Evolutionary conservation across 2,797 vertebrate species (phyloP), one percentile per base, ranked within the genome.

Genomic region (Rousettus madagascariensis): DNA sequence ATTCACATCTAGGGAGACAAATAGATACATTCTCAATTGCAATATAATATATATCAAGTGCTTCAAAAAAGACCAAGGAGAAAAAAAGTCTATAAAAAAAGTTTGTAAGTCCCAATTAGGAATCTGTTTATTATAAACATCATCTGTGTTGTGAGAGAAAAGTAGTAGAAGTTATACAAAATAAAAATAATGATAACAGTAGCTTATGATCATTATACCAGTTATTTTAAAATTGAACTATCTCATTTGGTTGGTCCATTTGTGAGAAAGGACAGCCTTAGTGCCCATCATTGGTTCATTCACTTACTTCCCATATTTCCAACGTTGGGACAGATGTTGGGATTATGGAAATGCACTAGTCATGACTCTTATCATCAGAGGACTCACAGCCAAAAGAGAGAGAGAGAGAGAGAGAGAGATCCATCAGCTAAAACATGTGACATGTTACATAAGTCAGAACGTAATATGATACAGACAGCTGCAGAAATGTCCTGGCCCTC

Each of bases 401-500:
- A n/a, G 6, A 82, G 53, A 26, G 24, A 26, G 28, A n/a, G 36
- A 51, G 20, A 16, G 19, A 22, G 46, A 41, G 28, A 75, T 1
- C 3, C 17, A 63, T 20, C 22, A 16, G 20, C 26, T 46, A 55
- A 80, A 43, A 24, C 43, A 5, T 8, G 7, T 53, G 41, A 28
- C 3, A 2, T 2, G 33, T 46, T 61, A 36, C 12, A n/a, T 2
- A 79, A 49, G 12, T 46, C 55, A 49, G 10, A n/a, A 8, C 1
- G 20, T 28, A 72, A n/a, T 9, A 41, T 15, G 26, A 26, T 17
- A 30, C 1, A 15, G 41, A 85, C 19, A 26, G 5, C 16, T 26
- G 22, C 17, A 3, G 33, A 8, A n/a, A 11, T 0, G 2, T 12
- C 17, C n/a, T 46, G 71, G 43, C 1, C 28, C 24, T 1, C 7